Evolutionary conservation across 2,888 invertebrate genomes (phyloP).

Genomic region (Melieria crassipennis): DNA sequence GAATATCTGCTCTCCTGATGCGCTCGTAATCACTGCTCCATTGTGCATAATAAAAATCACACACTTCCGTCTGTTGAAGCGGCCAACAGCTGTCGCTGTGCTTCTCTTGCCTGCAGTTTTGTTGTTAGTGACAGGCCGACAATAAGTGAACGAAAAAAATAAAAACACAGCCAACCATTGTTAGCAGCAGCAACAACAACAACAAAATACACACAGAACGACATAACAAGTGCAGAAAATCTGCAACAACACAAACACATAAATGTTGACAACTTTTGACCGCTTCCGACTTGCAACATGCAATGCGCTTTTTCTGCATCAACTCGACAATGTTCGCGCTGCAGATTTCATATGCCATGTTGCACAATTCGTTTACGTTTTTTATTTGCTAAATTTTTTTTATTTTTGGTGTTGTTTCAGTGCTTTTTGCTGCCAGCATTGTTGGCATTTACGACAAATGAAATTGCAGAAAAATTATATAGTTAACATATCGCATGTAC

Average conservation of each 20-base stretch:
- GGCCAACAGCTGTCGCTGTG: slow-evolving; percentile 5
- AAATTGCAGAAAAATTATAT: too few relatives aligned
- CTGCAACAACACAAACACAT: neutral
- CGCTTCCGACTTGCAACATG: neutral
- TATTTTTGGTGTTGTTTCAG: too few relatives aligned
- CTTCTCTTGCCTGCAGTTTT: neutral
- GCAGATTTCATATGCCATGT: too few relatives aligned
- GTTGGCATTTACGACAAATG: too few relatives aligned
- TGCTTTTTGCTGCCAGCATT: too few relatives aligned
- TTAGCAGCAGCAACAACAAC: neutral
- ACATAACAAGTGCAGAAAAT: too few relatives aligned
- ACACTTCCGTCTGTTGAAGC: slow-evolving; percentile 13
- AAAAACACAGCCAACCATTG: slow-evolving; percentile 13
- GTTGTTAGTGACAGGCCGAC: neutral
- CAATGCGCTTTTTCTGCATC: too few relatives aligned
- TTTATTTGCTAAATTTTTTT: too few relatives aligned
- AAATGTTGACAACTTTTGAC: slow-evolving; percentile 7
- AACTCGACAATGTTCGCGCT: too few relatives aligned
- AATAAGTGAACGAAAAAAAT: neutral
- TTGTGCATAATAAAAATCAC: slow-evolving; percentile 1
- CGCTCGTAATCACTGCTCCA: slow-evolving; percentile 4
- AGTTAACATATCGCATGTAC: too few relatives aligned
- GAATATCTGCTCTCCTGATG: neutral
- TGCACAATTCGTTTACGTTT: too few relatives aligned
- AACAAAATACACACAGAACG: slow-evolving; percentile 9